Evolutionary conservation across 2,113 vertebrate genomes (phyloP).

Genomic region (Lepus americanus): DNA sequence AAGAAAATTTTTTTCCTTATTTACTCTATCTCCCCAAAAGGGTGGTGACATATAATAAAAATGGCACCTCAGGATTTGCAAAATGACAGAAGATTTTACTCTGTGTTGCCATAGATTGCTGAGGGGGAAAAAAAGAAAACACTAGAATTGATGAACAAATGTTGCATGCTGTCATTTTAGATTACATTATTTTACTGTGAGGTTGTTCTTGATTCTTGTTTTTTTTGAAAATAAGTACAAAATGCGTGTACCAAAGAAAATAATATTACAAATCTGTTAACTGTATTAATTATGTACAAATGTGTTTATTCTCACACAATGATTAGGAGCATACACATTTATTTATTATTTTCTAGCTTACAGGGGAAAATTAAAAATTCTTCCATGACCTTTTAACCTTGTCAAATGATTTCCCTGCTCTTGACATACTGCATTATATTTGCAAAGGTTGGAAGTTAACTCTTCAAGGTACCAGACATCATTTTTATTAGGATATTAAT

Average conservation of each 20-base stretch:
- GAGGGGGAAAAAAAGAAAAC: constrained; percentile 84
- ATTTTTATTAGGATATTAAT: constrained; percentile 92
- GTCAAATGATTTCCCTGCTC: constrained; percentile 86
- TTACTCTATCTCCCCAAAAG: constrained; percentile 74
- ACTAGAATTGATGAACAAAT: constrained; percentile 87
- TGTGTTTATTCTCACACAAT: constrained; percentile 79
- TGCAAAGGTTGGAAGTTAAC: constrained; percentile 90
- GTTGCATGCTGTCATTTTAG: constrained; percentile 87
- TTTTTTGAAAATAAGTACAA: constrained; percentile 75
- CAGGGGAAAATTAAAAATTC: constrained; percentile 78
- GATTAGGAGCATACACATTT: constrained; percentile 34
- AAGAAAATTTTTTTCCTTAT: constrained; percentile 59
- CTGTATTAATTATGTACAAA: constrained; percentile 81
- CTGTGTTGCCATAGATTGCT: constrained; percentile 83
- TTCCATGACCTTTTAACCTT: constrained; percentile 88
- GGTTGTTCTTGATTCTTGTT: constrained; percentile 82
- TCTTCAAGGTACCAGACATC: constrained; percentile 89
- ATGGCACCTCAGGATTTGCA: constrained; percentile 77
- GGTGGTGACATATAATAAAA: constrained; percentile 75
- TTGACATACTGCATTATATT: constrained; percentile 88
- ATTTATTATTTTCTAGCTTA: constrained; percentile 80
- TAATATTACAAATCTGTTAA: constrained; percentile 53
- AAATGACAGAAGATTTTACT: constrained; percentile 85
- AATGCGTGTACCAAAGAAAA: constrained; percentile 65
- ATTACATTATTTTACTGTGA: constrained; percentile 84